Conservation (phyloP, 2,888 invertebrate genomes). For the Cheilosia grossa region DNA sequence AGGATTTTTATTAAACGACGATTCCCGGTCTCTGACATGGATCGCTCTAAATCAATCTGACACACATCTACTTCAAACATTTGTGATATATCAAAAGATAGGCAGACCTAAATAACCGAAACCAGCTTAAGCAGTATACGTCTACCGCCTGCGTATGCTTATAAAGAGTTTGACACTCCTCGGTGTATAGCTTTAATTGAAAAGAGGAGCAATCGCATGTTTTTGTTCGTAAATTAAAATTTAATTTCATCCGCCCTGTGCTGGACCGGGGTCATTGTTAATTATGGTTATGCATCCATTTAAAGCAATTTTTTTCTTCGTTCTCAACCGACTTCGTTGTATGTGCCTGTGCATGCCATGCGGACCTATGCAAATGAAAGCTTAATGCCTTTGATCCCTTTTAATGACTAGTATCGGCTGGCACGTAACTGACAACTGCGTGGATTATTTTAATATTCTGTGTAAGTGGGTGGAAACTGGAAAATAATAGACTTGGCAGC, state of each 20-base stretch:
- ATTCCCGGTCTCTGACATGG: conserved; percentile 26
- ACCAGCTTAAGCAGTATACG: too few relatives aligned
- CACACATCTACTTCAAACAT: conserved; percentile 40
- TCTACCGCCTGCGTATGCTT: too few relatives aligned
- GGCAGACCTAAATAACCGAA: not conserved
- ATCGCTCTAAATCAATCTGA: conserved; percentile 66
- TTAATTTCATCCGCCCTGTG: conserved; percentile 40
- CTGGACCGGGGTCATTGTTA: conserved; percentile 56
- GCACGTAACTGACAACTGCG: conserved; percentile 63
- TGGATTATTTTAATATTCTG: conserved; percentile 59
- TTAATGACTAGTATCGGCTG: conserved; percentile 65
- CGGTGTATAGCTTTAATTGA: conserved; percentile 35
- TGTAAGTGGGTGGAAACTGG: conserved; percentile 59
- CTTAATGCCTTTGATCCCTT: conserved; percentile 68
- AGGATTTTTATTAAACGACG: conserved; percentile 35
- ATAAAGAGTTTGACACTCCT: not conserved
- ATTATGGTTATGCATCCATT: conserved; percentile 53
- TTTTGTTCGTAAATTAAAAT: conserved; percentile 54
- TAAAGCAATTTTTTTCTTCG: conserved; percentile 17
- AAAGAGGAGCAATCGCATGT: not conserved
- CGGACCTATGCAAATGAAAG: conserved; percentile 65
- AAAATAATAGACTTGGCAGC: conserved; percentile 50
- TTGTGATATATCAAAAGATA: conserved; percentile 22
- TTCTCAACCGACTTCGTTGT: not conserved
- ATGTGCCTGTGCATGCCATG: not conserved